Conservation (phyloP, 2,797 vertebrate genomes). For the Lagorchestes hirsutus region DNA sequence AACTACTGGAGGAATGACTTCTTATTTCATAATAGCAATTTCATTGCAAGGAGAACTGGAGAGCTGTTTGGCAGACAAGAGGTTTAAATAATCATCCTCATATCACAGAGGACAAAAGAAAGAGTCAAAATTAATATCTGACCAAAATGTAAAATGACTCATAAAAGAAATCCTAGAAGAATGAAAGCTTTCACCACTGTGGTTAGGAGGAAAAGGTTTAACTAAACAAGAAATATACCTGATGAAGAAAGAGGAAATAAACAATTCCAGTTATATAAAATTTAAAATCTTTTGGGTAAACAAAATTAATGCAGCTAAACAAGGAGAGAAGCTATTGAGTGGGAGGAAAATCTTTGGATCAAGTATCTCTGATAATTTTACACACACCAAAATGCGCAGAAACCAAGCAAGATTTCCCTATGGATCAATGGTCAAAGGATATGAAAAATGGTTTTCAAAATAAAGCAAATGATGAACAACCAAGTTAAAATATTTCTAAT, state of each 20-base stretch:
- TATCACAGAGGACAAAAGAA: neutral
- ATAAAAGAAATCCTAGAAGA: neutral
- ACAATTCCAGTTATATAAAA: neutral
- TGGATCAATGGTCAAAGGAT: neutral
- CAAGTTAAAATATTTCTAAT: neutral
- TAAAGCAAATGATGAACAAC: neutral
- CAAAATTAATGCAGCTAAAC: neutral
- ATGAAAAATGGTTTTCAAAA: neutral
- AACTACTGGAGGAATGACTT: too few relatives aligned
- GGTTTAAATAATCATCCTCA: neutral
- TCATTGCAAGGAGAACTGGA: neutral
- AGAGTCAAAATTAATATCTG: neutral
- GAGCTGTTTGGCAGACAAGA: neutral
- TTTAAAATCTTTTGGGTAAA: neutral
- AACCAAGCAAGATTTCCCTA: neutral
- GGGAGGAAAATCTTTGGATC: neutral
- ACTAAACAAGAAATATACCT: neutral
- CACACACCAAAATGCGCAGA: neutral
- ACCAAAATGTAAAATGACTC: neutral
- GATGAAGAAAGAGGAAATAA: neutral
- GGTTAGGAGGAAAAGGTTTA: neutral
- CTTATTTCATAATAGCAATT: too few relatives aligned
- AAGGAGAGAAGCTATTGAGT: neutral
- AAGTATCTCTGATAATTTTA: neutral
- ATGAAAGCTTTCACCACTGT: neutral